phyloP scores from a whole-genome alignment of 1,140 invertebrate species.

The Philopotamus ludificatus region DNA sequence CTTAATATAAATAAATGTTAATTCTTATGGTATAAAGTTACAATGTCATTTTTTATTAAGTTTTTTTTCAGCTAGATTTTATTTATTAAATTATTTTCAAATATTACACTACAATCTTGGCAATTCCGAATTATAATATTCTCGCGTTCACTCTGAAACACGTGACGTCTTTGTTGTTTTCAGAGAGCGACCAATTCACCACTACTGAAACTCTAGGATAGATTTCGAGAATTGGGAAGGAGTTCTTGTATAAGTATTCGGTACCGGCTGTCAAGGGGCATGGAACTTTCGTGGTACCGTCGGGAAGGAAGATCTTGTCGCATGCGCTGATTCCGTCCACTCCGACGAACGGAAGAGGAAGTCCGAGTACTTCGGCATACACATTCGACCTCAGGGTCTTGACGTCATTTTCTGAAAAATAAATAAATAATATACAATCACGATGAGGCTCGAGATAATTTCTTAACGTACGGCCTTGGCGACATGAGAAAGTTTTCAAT shows the following conservation, averaged over 20 bases:
- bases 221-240: conserved; percentile 63
- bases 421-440: too few species aligned
- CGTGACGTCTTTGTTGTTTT: conserved; percentile 52
- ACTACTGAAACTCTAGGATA: conserved; percentile 67
- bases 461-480: background rate
- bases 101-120: too few species aligned
- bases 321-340: conserved; percentile 72
- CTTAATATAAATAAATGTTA: too few species aligned
- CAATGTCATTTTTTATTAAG: too few species aligned
- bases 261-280: conserved; percentile 67
- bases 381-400: conserved; percentile 58
- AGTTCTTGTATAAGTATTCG: conserved; percentile 68
- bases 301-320: conserved; percentile 58
- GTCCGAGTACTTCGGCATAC: conserved; percentile 58
- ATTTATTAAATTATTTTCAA: too few species aligned
- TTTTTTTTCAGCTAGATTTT: too few species aligned
- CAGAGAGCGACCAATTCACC: conserved; percentile 63
- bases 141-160: conserved; percentile 69
- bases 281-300: conserved; percentile 56
- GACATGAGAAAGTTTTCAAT: background rate
- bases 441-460: too few species aligned
- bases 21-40: too few species aligned
- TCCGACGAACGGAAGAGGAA: conserved; percentile 71
- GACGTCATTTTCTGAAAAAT: conserved; percentile 49
- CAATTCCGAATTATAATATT: conserved; percentile 55